Evolutionary conservation across 2,113 vertebrate species (phyloP).

Genomic region (Cacatua alba): DNA sequence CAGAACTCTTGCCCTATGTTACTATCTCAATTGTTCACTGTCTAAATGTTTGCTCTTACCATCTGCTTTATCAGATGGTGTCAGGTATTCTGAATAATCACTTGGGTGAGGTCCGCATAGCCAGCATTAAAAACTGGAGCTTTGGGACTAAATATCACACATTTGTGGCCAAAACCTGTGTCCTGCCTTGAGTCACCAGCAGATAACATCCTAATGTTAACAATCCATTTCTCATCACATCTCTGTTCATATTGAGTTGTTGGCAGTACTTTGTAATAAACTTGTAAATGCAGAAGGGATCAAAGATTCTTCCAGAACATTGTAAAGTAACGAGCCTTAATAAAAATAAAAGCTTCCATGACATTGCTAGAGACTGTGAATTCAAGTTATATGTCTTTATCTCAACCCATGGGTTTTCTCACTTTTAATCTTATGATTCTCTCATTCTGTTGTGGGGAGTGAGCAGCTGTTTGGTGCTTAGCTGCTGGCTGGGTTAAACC

Average conservation of each 20-base stretch:
- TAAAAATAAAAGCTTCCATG: neutral
- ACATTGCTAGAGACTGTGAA: neutral
- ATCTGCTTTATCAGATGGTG: constrained; percentile 26
- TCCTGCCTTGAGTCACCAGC: neutral
- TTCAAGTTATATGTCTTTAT: neutral
- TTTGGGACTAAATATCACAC: neutral
- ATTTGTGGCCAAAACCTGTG: neutral
- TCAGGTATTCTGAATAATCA: neutral
- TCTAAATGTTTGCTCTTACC: neutral
- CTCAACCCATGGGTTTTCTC: neutral
- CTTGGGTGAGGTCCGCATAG: neutral
- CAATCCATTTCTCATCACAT: neutral
- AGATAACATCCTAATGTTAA: neutral
- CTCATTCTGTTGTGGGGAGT: neutral
- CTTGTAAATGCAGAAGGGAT: neutral
- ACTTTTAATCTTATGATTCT: neutral
- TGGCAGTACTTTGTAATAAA: neutral
- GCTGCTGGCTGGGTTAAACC: neutral
- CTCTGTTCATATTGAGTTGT: neutral
- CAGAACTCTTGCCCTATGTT: neutral
- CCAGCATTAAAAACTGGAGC: neutral
- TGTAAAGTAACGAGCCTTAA: neutral
- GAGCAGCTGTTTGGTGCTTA: neutral
- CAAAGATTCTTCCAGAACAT: neutral
- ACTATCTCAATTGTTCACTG: neutral